phyloP scores from a whole-genome alignment of 2,888 invertebrate genomes.

The Stegophylla sp. region DNA sequence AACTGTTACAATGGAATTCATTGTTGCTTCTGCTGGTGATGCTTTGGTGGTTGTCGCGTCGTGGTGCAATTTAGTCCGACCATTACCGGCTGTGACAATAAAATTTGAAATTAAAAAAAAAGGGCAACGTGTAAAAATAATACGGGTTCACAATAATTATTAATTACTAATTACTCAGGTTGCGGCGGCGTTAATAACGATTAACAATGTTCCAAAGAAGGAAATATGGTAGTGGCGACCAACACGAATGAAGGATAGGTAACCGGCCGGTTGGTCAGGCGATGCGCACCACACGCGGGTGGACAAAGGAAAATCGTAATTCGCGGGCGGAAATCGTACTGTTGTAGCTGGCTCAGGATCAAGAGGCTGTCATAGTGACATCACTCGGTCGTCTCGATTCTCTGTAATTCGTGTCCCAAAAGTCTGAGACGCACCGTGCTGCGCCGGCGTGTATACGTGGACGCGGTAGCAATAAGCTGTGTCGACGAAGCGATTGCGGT shows the following conservation, averaged over 20 bases:
- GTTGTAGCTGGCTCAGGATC: too few relatives aligned
- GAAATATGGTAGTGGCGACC: too few relatives aligned
- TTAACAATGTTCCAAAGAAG: too few relatives aligned
- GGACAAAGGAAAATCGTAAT: not conserved
- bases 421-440: not conserved
- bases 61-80: not conserved
- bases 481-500: not conserved
- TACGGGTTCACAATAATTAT: too few relatives aligned
- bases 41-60: not conserved
- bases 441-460: slow-evolving; percentile 33
- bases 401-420: not conserved
- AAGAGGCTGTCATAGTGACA: too few relatives aligned
- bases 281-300: not conserved
- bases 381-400: too few relatives aligned
- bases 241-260: too few relatives aligned
- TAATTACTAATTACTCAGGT: too few relatives aligned
- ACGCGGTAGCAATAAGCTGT: slow-evolving; percentile 18
- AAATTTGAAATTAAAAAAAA: not conserved
- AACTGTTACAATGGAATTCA: not conserved
- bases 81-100: not conserved
- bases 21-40: not conserved
- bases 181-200: too few relatives aligned
- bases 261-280: not conserved
- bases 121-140: not conserved
- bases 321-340: too few relatives aligned